Evolutionary conservation across 2,888 invertebrate species (phyloP).

Genomic region (Nebria brevicollis): DNA sequence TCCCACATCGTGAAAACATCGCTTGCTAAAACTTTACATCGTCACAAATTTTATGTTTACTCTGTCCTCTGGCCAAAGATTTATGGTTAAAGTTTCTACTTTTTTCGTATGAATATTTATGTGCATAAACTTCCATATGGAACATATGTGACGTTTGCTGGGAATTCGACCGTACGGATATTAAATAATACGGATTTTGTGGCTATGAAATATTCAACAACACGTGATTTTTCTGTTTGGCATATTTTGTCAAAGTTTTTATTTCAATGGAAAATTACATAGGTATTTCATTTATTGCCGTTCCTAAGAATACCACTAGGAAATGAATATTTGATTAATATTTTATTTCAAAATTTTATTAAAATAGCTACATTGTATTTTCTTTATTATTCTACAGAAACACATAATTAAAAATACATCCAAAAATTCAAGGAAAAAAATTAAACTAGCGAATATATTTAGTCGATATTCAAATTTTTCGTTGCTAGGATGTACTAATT

Average conservation of each 20-base stretch:
- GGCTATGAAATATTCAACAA: slow-evolving; percentile 27
- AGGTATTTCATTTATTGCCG: no score
- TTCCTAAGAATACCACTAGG: no score
- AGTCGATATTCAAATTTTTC: neutral
- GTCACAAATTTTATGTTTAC: slow-evolving; percentile 31
- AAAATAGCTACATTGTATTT: no score
- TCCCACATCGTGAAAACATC: slow-evolving; percentile 32
- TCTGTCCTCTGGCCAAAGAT: slow-evolving; percentile 6
- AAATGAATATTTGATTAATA: no score
- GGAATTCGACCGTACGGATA: slow-evolving; percentile 22
- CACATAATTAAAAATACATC: no score
- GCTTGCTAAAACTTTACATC: slow-evolving; percentile 20
- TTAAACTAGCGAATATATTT: no score
- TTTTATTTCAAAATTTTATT: no score
- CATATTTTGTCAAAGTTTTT: no score
- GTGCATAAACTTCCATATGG: slow-evolving; percentile 35
- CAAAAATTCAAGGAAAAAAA: no score
- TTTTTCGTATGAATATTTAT: slow-evolving; percentile 45
- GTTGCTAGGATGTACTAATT: neutral
- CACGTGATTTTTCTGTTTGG: no score
- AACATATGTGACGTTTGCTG: slow-evolving; percentile 28
- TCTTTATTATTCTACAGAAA: no score
- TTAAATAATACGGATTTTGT: slow-evolving; percentile 33
- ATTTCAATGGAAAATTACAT: no score
- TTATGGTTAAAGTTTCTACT: slow-evolving; percentile 31